Evolutionary conservation across 2,888 invertebrate genomes (phyloP).

Genomic region (Glyphotaelius pellucidus): DNA sequence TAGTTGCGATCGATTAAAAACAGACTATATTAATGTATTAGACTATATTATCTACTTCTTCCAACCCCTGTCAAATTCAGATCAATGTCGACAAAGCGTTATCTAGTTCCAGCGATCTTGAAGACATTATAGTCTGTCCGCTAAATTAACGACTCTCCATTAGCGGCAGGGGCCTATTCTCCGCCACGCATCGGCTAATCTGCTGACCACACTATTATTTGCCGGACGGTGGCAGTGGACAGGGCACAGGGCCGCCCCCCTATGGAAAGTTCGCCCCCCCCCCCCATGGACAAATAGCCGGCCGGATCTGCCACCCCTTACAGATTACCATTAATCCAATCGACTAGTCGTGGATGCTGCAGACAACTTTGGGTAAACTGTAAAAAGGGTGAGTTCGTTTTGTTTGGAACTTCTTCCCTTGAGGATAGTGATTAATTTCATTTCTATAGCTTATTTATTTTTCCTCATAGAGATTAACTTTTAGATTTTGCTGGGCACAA

Average conservation of each 20-base stretch:
- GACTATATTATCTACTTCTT: not conserved
- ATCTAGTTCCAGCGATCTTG: slow-evolving; percentile 29
- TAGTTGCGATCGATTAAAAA: not conserved
- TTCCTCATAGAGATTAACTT: not conserved
- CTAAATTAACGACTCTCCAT: slow-evolving; percentile 60
- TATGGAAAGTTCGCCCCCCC: slow-evolving; percentile 24
- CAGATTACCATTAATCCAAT: slow-evolving; percentile 50
- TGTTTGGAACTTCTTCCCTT: not conserved
- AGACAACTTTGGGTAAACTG: slow-evolving; percentile 11
- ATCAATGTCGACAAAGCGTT: slow-evolving; percentile 21
- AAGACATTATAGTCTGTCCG: slow-evolving; percentile 26
- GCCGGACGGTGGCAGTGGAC: not conserved
- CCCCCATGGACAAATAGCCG: slow-evolving; percentile 39
- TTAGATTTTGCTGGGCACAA: no score
- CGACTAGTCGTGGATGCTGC: slow-evolving; percentile 34
- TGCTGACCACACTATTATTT: slow-evolving; percentile 65
- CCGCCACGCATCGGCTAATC: slow-evolving; percentile 64
- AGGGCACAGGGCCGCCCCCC: slow-evolving; percentile 29
- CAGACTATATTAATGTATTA: not conserved
- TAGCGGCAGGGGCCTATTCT: slow-evolving; percentile 39
- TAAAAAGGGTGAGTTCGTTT: slow-evolving; percentile 8
- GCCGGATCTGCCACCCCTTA: slow-evolving; percentile 17
- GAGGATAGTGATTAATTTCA: not conserved
- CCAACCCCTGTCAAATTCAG: not conserved
- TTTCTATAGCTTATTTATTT: not conserved